Conservation (phyloP, 2,113 vertebrate species). For the Telmatochromis sp. region DNA sequence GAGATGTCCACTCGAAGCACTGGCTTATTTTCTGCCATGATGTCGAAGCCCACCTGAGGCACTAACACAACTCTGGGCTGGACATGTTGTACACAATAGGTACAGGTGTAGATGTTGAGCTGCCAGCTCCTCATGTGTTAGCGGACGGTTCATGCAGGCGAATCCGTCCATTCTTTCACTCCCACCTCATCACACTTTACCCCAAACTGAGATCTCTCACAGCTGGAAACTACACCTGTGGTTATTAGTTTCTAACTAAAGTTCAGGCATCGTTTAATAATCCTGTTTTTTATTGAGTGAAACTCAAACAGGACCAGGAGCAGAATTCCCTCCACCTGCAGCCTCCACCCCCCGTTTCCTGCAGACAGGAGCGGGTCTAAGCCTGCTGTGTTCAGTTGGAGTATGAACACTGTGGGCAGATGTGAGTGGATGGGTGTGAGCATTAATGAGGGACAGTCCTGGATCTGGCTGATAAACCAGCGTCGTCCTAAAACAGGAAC, state of each 20-base stretch:
- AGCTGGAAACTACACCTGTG: background rate
- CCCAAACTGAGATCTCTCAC: background rate
- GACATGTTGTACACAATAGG: background rate
- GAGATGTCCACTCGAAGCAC: background rate
- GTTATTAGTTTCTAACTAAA: background rate
- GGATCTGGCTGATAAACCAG: slow-evolving; percentile 63
- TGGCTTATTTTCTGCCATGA: background rate
- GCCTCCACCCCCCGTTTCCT: background rate
- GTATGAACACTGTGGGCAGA: background rate
- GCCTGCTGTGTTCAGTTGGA: background rate
- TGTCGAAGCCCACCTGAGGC: background rate
- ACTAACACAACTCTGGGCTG: background rate
- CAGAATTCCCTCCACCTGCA: background rate
- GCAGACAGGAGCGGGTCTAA: background rate
- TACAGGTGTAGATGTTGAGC: background rate
- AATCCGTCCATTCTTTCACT: background rate
- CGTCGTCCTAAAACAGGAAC: background rate
- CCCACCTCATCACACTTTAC: background rate
- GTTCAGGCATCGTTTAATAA: background rate
- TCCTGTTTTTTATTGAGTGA: background rate
- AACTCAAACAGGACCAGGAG: background rate
- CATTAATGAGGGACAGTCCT: slow-evolving; percentile 43
- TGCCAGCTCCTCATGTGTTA: background rate
- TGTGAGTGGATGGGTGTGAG: background rate
- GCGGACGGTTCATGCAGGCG: background rate